Conservation (phyloP, 2,888 invertebrate genomes). For the Agonopterix heracliana region DNA sequence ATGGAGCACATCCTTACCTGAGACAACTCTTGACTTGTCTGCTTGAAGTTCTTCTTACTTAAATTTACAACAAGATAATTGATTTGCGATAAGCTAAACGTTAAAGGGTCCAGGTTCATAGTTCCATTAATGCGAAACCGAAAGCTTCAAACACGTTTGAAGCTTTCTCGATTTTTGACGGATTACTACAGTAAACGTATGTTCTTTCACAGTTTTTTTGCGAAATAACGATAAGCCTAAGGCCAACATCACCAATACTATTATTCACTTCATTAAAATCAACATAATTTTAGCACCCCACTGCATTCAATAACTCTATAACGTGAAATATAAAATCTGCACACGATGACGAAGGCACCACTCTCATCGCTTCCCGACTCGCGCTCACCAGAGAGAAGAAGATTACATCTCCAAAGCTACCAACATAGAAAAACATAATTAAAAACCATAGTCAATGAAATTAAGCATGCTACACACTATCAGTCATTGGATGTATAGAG, state of each 20-base stretch:
- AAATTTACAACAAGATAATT: constrained; percentile 97
- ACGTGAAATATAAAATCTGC: constrained; percentile 29
- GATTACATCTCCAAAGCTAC: too few species aligned
- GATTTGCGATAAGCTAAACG: constrained; percentile 99
- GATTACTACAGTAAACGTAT: constrained; percentile 73
- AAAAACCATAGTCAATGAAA: too few species aligned
- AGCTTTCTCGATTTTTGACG: constrained; percentile 90
- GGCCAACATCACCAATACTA: constrained; percentile 72
- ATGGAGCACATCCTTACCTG: constrained; percentile 80
- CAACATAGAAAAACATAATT: too few species aligned
- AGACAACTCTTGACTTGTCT: constrained; percentile 90
- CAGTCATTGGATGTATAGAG: too few species aligned
- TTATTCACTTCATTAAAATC: constrained; percentile 54
- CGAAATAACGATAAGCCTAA: constrained; percentile 62
- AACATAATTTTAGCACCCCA: constrained; percentile 55
- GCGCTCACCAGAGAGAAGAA: too few species aligned
- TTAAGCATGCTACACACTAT: too few species aligned
- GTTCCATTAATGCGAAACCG: constrained; percentile 94
- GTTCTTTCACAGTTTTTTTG: constrained; percentile 62
- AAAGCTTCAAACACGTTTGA: constrained; percentile 97
- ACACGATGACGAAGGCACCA: constrained; percentile 54
- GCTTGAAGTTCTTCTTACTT: constrained; percentile 96
- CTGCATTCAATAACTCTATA: constrained; percentile 31
- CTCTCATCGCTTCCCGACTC: too few species aligned
- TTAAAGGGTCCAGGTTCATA: constrained; percentile 99